Evolutionary conservation across 2,888 invertebrate species (phyloP).

Genomic region (Cerastis leucographa): DNA sequence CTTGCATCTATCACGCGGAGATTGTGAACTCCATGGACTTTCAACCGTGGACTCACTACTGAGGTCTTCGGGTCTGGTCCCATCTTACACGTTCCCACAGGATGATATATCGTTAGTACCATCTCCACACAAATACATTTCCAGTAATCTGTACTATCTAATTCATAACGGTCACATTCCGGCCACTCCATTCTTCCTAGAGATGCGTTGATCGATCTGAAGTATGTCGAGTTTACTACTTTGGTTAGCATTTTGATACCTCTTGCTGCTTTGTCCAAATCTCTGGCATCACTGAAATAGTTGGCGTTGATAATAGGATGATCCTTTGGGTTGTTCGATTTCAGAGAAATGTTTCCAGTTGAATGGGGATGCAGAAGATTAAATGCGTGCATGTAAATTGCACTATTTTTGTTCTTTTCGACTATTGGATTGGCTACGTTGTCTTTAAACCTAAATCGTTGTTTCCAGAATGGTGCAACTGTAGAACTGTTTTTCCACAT

Average conservation of each 20-base stretch:
- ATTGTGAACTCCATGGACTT: constrained; percentile 91
- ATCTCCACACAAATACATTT: constrained; percentile 85
- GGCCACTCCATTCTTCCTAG: constrained; percentile 73
- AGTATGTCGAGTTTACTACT: constrained; percentile 65
- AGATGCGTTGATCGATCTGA: constrained; percentile 52
- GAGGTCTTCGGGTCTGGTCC: constrained; percentile 80
- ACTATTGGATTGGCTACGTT: constrained; percentile 48
- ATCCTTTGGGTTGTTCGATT: constrained; percentile 89
- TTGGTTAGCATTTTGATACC: constrained; percentile 76
- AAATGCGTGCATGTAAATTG: constrained; percentile 77
- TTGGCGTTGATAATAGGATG: constrained; percentile 68
- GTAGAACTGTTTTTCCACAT: constrained; percentile 75
- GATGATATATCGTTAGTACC: constrained; percentile 91
- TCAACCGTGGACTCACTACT: constrained; percentile 90
- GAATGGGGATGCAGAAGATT: constrained; percentile 88
- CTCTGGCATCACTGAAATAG: constrained; percentile 90
- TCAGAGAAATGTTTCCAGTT: constrained; percentile 89
- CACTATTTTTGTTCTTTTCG: constrained; percentile 72
- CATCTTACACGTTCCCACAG: constrained; percentile 92
- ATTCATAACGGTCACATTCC: constrained; percentile 70
- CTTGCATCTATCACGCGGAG: constrained; percentile 94
- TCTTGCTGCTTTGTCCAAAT: constrained; percentile 79
- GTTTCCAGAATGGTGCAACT: neutral
- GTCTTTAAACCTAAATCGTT: constrained; percentile 67
- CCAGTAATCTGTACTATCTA: constrained; percentile 76